Evolutionary conservation across 2,888 invertebrate genomes (phyloP).

Genomic region (Aleiodes alternator): DNA sequence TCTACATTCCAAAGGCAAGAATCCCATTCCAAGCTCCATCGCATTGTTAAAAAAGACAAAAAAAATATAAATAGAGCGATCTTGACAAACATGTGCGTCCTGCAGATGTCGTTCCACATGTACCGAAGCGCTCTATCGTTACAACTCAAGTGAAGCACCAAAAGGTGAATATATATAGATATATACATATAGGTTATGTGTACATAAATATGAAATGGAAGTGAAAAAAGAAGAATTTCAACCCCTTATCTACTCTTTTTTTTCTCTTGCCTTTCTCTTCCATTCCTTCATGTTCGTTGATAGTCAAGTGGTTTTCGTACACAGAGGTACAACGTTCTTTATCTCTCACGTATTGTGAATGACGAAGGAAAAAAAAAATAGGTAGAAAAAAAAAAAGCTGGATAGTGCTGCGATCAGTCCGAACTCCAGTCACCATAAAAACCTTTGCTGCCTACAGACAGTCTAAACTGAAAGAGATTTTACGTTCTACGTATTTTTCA

Average conservation of each 20-base stretch:
- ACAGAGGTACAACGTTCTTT: constrained; percentile 6
- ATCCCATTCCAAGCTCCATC: not conserved
- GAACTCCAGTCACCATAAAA: not conserved
- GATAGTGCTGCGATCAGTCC: not conserved
- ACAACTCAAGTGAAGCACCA: no score
- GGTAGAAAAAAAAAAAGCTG: not conserved
- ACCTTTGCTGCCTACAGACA: constrained; percentile 7
- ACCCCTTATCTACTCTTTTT: constrained; percentile 1
- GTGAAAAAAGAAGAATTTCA: not conserved
- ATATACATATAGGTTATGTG: no score
- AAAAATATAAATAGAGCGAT: no score
- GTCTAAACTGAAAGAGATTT: constrained; percentile 26
- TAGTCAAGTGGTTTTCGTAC: constrained; percentile 21
- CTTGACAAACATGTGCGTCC: no score
- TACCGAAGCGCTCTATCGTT: no score
- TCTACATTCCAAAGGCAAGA: not conserved
- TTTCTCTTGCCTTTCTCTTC: not conserved
- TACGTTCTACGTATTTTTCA: constrained; percentile 11
- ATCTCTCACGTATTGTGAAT: constrained; percentile 32
- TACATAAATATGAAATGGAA: not conserved
- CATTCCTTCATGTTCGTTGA: constrained; percentile 13
- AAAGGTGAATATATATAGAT: no score
- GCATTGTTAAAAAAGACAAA: not conserved
- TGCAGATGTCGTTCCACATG: no score
- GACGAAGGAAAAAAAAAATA: not conserved